Percentiles rank a stretch among this genome's conserved stretches.
These are phyloP conservation scores for Micronycteris hirsuta DNA, from an alignment of 2,113 vertebrate genomes.

Conservation along the genomic window DNA sequence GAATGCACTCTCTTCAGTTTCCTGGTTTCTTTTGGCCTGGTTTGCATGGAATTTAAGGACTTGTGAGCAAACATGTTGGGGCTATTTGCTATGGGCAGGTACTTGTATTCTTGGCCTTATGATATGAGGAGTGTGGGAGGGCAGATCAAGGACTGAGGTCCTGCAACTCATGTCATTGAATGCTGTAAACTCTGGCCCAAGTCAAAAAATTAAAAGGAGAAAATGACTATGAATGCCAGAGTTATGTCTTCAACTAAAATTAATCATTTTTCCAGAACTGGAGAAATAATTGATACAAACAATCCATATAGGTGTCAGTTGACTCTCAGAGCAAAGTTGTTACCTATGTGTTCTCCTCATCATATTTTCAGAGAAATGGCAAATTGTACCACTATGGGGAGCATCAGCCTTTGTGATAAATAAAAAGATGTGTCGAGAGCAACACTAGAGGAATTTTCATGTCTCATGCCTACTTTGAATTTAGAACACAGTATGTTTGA, in stretches of 20 bases:
- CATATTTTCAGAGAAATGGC: background rate
- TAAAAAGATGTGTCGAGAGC: background rate
- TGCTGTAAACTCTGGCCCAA: background rate
- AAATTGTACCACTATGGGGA: background rate
- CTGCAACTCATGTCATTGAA: background rate
- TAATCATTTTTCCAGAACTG: background rate
- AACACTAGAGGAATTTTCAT: background rate
- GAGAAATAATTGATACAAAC: background rate
- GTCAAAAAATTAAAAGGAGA: background rate
- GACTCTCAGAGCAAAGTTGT: background rate
- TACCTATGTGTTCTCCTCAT: background rate
- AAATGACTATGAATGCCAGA: background rate
- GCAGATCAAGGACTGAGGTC: background rate
- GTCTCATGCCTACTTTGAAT: background rate
- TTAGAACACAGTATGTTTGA: background rate
- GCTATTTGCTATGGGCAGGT: background rate
- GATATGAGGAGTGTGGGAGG: background rate
- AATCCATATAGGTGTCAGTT: background rate
- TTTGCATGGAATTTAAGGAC: background rate
- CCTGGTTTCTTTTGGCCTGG: background rate
- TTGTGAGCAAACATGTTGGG: background rate
- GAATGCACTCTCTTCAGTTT: background rate
- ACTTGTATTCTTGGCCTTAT: slow-evolving; percentile 22
- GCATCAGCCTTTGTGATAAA: background rate
- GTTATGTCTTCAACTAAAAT: slow-evolving; percentile 9